Evolutionary conservation across 1,140 invertebrate species (phyloP), one percentile per base, ranked within the genome.

Genomic region (Drosophila watanabei): DNA sequence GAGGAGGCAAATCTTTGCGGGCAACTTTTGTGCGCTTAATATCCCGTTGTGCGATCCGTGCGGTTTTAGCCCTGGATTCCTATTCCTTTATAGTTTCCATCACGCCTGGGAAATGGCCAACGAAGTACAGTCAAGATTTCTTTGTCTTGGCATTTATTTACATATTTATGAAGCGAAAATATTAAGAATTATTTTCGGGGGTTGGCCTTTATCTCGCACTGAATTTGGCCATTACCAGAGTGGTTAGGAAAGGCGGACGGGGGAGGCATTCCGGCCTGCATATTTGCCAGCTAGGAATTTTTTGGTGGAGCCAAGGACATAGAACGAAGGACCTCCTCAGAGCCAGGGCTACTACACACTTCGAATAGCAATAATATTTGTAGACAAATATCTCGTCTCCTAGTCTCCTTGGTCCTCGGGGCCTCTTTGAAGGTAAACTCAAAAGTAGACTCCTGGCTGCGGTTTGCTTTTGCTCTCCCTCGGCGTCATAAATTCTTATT

Each of bases 321-420:
- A 56, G n/a, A 20, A 20, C 32, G 32, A 30, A 58, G 54, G 20
- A 57, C 35, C 54, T 30, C 56, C 62, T 30, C 63, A 51, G 32
- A 45, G 58, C 65, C 32, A 18, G 60, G 61, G 65, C 60, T 68
- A 90, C 75, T 73, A 79, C 86, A 90, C 84, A 71, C 82, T 88
- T 90, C 76, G 82, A 90, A 90, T 86, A 86, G 86, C 86, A 90
- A 90, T 90, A 90, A 90, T 90, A 90, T 90, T 90, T 84, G 75
- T 76, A 70, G 75, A 75, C 62, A 90, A 90, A 86, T 90, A 90
- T 79, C 84, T 82, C 24, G 24, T 24, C 24, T 24, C 24, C 24
- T 24, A 24, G 24, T 24, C 14, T 20, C 16, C 14, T 7, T n/a
- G 63, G 58, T 30, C 16, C 18, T 35, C 6, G 57, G 49, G 35